Evolutionary conservation across 2,888 invertebrate genomes (phyloP).

Genomic region (Drosophila colorata): DNA sequence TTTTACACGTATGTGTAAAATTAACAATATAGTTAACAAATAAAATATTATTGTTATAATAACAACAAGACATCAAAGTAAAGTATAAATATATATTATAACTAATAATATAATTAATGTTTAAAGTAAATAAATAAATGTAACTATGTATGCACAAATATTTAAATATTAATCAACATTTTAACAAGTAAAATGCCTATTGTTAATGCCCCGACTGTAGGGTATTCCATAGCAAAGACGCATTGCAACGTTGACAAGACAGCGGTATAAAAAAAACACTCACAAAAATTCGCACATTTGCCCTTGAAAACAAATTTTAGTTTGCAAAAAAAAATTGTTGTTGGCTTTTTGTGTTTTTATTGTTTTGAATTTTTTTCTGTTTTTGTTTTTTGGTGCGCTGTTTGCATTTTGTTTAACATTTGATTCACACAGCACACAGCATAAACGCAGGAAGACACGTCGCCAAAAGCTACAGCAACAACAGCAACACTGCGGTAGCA

Average conservation of each 20-base stretch:
- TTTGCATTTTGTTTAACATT: constrained; percentile 78
- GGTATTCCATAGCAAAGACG: constrained; percentile 48
- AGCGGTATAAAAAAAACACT: constrained; percentile 20
- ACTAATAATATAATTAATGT: background rate
- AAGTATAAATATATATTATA: too few relatives aligned
- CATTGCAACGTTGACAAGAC: constrained; percentile 56
- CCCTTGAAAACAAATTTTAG: constrained; percentile 78
- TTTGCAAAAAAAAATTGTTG: constrained; percentile 61
- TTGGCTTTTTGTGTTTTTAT: constrained; percentile 24
- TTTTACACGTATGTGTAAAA: too few relatives aligned
- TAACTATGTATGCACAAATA: too few relatives aligned
- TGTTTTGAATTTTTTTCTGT: constrained; percentile 26
- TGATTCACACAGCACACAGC: constrained; percentile 64
- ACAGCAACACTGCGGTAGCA: constrained; percentile 28
- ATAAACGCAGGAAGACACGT: constrained; percentile 78
- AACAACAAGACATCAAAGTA: background rate
- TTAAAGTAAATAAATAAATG: too few relatives aligned
- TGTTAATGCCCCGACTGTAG: constrained; percentile 20
- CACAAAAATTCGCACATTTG: constrained; percentile 67
- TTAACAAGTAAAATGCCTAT: background rate
- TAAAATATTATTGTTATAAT: background rate
- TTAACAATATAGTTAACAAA: too few relatives aligned
- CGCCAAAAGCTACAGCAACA: constrained; percentile 40
- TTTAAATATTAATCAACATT: background rate
- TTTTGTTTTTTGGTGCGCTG: constrained; percentile 50